phyloP scores from a whole-genome alignment of 2,113 vertebrate genomes.

The Myrmecobius fasciatus region DNA sequence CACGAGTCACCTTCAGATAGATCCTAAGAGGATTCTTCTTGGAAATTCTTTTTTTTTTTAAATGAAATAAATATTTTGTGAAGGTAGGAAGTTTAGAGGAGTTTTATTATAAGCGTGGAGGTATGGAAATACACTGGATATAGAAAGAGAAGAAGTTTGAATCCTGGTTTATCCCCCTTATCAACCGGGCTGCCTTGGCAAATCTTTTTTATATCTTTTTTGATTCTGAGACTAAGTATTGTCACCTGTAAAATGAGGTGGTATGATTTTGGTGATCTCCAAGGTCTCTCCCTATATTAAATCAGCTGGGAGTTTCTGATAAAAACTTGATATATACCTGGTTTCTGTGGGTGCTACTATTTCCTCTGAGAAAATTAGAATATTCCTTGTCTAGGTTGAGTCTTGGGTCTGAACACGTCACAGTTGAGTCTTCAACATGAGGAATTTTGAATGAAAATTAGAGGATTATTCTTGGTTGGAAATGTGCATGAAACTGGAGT shows the following conservation, averaged over 20 bases:
- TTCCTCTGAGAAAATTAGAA: background rate
- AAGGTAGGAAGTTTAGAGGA: background rate
- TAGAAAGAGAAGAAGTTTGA: background rate
- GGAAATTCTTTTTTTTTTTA: slow-evolving; percentile 79
- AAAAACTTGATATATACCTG: background rate
- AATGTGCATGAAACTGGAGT: background rate
- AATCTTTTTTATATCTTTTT: background rate
- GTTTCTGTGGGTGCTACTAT: background rate
- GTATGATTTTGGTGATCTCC: background rate
- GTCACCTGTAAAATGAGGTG: background rate
- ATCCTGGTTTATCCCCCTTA: background rate
- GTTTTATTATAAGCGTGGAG: background rate
- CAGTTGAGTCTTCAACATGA: background rate
- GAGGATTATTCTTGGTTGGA: background rate
- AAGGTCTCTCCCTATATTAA: background rate
- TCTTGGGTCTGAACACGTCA: background rate
- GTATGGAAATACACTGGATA: background rate
- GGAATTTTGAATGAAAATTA: background rate
- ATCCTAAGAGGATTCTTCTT: slow-evolving; percentile 88
- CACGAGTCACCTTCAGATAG: slow-evolving; percentile 89
- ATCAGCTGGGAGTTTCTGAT: background rate
- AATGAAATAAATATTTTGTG: slow-evolving; percentile 64
- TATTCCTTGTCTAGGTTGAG: background rate
- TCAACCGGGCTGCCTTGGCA: background rate
- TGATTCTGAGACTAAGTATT: background rate